Percentiles rank a stretch among this genome's conserved stretches.
These are phyloP conservation scores for Sphenopsis melanotis DNA, from an alignment of 2,797 vertebrate genomes.

Conservation along the genomic window DNA sequence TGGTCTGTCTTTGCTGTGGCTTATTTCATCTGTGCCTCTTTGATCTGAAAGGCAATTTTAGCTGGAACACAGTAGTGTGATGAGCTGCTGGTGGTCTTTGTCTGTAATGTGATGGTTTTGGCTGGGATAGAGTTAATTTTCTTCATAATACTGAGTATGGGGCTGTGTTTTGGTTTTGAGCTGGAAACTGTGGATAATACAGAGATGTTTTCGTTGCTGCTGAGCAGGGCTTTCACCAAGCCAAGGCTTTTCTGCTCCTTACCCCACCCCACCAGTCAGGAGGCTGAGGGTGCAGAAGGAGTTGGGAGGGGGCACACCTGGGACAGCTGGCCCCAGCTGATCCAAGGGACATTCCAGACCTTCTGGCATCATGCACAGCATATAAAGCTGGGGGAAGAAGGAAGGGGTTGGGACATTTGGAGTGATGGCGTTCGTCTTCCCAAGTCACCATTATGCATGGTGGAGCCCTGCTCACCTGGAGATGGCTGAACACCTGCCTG, in stretches of 20 bases:
- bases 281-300: neutral
- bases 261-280: neutral
- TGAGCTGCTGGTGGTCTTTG: neutral
- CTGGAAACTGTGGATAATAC: neutral
- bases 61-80: neutral
- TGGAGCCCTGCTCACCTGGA: neutral
- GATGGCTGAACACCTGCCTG: neutral
- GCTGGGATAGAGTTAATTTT: neutral
- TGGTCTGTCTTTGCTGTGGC: neutral
- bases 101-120: neutral
- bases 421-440: neutral
- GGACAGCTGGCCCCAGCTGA: neutral
- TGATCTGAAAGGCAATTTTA: neutral
- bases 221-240: neutral
- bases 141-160: neutral
- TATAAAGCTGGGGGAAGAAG: neutral
- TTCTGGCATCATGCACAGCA: neutral
- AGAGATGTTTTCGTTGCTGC: neutral
- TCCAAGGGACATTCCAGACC: neutral
- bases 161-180: neutral
- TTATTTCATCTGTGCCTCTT: neutral
- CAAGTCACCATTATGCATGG: fast-evolving
- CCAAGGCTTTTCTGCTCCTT: neutral
- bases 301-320: fast-evolving
- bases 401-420: fast-evolving